Conservation (phyloP, 2,113 vertebrate species). For the Phoenicopterus ruber region DNA sequence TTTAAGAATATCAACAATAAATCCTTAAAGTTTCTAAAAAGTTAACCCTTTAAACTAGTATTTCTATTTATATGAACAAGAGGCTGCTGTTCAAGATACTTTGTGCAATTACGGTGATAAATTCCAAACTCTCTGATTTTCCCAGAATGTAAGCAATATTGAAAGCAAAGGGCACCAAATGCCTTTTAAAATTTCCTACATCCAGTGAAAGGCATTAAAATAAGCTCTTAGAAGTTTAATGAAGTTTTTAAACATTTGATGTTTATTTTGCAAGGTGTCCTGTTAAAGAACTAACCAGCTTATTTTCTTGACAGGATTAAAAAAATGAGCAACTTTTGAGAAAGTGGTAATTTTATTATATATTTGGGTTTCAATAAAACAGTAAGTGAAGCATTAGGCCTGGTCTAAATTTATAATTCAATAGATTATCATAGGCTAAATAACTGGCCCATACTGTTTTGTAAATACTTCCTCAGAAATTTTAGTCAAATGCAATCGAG, state of each 20-base stretch:
- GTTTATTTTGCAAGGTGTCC: constrained; percentile 4
- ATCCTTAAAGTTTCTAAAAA: background rate
- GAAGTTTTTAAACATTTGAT: background rate
- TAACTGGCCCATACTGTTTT: background rate
- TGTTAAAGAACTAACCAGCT: background rate
- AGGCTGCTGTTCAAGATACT: background rate
- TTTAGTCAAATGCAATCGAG: background rate
- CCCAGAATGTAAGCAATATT: background rate
- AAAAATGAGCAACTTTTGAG: background rate
- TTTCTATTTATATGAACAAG: background rate
- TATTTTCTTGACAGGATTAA: background rate
- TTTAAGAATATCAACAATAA: background rate
- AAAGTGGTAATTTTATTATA: constrained; percentile 10
- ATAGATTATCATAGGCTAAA: background rate
- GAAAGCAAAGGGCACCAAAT: constrained; percentile 10
- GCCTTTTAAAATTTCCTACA: background rate
- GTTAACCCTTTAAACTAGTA: background rate
- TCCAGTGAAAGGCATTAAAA: background rate
- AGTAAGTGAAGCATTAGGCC: background rate
- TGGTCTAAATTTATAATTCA: background rate
- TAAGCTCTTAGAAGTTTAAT: background rate
- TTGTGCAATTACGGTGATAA: background rate
- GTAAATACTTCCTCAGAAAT: background rate
- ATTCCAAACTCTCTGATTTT: background rate
- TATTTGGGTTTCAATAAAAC: background rate